Percentiles rank a stretch among this genome's conserved stretches.
Conservation (phyloP, 2,113 vertebrate genomes). For the Syngnathus floridae region DNA sequence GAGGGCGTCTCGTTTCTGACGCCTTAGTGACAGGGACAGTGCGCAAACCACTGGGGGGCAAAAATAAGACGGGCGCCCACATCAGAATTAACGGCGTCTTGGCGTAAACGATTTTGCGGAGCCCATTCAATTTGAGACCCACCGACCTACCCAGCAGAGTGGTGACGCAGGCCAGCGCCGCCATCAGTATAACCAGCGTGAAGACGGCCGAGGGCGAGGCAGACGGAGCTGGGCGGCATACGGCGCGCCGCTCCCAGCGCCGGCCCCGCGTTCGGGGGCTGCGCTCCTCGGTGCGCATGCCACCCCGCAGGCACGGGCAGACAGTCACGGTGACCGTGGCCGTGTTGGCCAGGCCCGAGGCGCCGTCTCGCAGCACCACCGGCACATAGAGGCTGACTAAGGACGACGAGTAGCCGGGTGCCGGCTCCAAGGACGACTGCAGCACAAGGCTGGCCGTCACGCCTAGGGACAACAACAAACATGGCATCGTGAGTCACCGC, state of each 20-base stretch:
- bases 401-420: conserved; percentile 46
- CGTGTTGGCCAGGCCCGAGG: conserved; percentile 76
- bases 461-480: conserved; percentile 43
- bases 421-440: conserved; percentile 60
- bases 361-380: conserved; percentile 77
- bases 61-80: conserved; percentile 22
- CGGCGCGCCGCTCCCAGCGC: conserved; percentile 62
- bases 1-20: conserved; percentile 67
- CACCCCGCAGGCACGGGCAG: conserved; percentile 77
- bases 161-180: conserved; percentile 77
- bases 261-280: conserved; percentile 44
- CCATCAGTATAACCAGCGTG: conserved; percentile 78
- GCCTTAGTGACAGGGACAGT: conserved; percentile 66
- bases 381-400: conserved; percentile 72
- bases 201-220: conserved; percentile 71
- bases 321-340: conserved; percentile 81
- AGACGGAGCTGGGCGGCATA: conserved; percentile 62
- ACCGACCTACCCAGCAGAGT: conserved; percentile 74
- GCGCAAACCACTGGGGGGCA: conserved; percentile 65
- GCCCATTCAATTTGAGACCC: neutral
- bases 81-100: neutral
- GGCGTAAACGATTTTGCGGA: no score
- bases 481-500: conserved; percentile 17
- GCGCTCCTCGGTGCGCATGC: conserved; percentile 64
- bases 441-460: conserved; percentile 72